Evolutionary conservation across 2,113 vertebrate genomes (phyloP).

Genomic region (Perca fluviatilis): DNA sequence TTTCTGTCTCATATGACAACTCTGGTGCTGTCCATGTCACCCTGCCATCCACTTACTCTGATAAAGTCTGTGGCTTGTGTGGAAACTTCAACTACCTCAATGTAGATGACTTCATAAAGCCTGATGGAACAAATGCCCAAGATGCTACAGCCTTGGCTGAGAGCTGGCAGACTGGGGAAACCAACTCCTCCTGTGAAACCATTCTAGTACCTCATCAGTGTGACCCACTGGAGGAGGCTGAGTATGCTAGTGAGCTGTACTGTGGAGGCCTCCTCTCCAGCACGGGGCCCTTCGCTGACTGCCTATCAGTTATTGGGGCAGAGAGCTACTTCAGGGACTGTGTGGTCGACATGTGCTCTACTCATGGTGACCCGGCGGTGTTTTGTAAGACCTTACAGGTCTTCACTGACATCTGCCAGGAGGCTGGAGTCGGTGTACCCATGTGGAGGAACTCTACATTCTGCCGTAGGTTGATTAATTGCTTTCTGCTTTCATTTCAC

Average conservation of each 20-base stretch:
- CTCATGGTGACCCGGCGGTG: constrained; percentile 65
- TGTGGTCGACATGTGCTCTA: constrained; percentile 83
- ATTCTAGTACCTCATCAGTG: constrained; percentile 71
- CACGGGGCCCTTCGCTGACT: constrained; percentile 82
- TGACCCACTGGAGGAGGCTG: constrained; percentile 58
- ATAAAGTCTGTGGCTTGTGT: constrained; percentile 88
- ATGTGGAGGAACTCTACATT: constrained; percentile 86
- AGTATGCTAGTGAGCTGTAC: constrained; percentile 77
- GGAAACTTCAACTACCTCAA: constrained; percentile 86
- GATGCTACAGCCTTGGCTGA: constrained; percentile 71
- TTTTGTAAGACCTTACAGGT: constrained; percentile 81
- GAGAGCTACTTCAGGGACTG: constrained; percentile 85
- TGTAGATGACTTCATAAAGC: constrained; percentile 82
- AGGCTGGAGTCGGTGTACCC: constrained; percentile 78
- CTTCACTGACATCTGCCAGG: constrained; percentile 82
- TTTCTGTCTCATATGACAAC: constrained; percentile 82
- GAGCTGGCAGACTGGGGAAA: constrained; percentile 80
- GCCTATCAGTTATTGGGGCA: constrained; percentile 76
- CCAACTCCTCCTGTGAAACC: constrained; percentile 72
- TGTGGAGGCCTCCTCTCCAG: constrained; percentile 84
- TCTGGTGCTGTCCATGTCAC: constrained; percentile 83
- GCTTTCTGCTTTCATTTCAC: constrained; percentile 9
- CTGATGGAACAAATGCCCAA: constrained; percentile 68
- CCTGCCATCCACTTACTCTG: constrained; percentile 81
- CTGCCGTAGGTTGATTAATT: constrained; percentile 84